Evolutionary conservation across 2,797 vertebrate species (phyloP).

Genomic region (Selene dorsalis): DNA sequence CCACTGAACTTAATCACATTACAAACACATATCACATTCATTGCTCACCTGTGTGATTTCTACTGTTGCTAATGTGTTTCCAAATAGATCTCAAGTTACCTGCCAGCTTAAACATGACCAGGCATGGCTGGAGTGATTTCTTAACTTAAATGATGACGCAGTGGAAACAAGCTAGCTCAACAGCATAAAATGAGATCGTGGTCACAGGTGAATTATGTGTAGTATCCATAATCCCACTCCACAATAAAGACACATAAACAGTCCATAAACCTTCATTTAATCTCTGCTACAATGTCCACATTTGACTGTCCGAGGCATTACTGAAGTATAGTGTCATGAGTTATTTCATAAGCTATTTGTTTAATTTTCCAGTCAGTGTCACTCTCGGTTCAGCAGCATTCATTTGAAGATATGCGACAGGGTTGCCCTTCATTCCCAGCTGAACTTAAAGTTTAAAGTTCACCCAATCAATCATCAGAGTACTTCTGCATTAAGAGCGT

Average conservation of each 20-base stretch:
- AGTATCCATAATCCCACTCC: background rate
- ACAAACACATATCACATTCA: background rate
- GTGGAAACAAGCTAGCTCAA: conserved; percentile 33
- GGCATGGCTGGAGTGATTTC: conserved; percentile 21
- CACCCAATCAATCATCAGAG: conserved; percentile 60
- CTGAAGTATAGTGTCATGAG: background rate
- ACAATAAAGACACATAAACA: background rate
- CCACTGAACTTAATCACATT: conserved; percentile 7
- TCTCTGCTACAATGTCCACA: background rate
- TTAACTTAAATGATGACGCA: conserved; percentile 9
- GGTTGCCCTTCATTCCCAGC: conserved; percentile 32
- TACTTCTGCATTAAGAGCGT: conserved; percentile 47
- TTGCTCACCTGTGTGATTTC: background rate
- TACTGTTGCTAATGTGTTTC: conserved; percentile 10
- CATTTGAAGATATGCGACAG: conserved; percentile 15
- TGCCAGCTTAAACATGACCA: conserved; percentile 25
- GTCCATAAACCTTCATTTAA: background rate
- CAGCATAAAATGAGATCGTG: background rate
- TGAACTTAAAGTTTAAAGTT: conserved; percentile 70
- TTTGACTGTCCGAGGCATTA: background rate
- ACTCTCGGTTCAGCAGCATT: conserved; percentile 2
- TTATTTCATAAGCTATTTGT: background rate
- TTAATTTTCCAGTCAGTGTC: background rate
- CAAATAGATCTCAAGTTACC: conserved; percentile 41
- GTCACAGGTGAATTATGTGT: background rate